Conservation (phyloP, 2,797 vertebrate species). For the Hoplostethus mediterraneus region DNA sequence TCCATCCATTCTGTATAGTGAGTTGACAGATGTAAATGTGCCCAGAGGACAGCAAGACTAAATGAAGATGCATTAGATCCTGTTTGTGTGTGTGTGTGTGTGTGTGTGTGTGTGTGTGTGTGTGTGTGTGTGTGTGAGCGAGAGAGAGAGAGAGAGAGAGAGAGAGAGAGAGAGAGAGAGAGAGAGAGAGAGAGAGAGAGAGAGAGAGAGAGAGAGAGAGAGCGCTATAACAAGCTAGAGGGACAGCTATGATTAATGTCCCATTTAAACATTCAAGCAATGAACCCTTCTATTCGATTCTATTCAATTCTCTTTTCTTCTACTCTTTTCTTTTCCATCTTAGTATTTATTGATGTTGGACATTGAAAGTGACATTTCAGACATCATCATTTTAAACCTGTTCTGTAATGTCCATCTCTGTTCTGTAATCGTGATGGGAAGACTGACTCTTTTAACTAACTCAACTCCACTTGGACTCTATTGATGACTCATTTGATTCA, state of each 20-base stretch:
- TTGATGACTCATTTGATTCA: no score
- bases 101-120: slow-evolving; percentile 29
- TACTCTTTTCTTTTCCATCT: background rate
- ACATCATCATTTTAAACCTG: no score
- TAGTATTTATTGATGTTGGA: no score
- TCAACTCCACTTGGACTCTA: no score
- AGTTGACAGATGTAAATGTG: slow-evolving; percentile 84
- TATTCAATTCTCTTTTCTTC: background rate
- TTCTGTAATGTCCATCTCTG: no score
- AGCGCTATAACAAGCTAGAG: slow-evolving; percentile 36
- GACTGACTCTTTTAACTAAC: no score
- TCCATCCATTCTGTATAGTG: slow-evolving; percentile 75
- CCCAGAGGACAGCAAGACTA: slow-evolving; percentile 78
- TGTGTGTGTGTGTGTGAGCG: background rate
- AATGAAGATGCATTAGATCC: slow-evolving; percentile 81
- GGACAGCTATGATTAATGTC: slow-evolving; percentile 67
- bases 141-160: background rate
- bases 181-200: background rate
- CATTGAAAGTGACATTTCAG: no score
- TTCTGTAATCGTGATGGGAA: no score
- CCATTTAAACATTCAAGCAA: slow-evolving; percentile 60
- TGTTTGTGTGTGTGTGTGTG: slow-evolving; percentile 29
- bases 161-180: background rate
- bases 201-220: slow-evolving; percentile 1
- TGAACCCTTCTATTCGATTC: slow-evolving; percentile 29